Evolutionary conservation across 1,140 invertebrate species (phyloP).

Genomic region (Araneus ventricosus): DNA sequence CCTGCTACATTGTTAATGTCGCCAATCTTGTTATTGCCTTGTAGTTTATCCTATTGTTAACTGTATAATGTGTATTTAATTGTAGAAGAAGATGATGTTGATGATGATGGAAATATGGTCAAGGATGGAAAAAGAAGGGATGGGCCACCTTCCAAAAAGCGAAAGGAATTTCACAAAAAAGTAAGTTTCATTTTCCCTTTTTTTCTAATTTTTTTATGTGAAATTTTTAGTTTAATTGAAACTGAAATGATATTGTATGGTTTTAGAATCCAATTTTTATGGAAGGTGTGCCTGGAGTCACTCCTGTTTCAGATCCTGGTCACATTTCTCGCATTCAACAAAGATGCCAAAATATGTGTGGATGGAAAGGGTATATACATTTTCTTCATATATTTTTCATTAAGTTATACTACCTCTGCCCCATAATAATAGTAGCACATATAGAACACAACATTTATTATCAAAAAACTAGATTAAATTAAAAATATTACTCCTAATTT

Average conservation of each 20-base stretch:
- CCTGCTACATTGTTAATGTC: too few relatives aligned
- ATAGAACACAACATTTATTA: too few relatives aligned
- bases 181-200: not conserved
- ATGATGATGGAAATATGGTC: constrained; percentile 66
- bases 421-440: too few relatives aligned
- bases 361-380: constrained; percentile 84
- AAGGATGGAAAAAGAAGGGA: constrained; percentile 49
- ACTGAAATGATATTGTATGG: not conserved
- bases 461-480: too few relatives aligned
- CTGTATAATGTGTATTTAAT: not conserved
- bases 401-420: too few relatives aligned
- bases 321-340: constrained; percentile 86
- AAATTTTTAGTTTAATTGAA: not conserved
- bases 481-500: too few relatives aligned
- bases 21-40: too few relatives aligned
- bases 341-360: constrained; percentile 90
- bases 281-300: constrained; percentile 89
- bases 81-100: constrained; percentile 69
- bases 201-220: not conserved
- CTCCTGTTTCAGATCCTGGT: constrained; percentile 83
- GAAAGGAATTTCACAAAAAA: constrained; percentile 74
- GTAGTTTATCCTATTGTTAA: too few relatives aligned
- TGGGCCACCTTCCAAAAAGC: constrained; percentile 30
- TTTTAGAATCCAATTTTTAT: constrained; percentile 85
- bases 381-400: too few relatives aligned